Conservation (phyloP, 64 coral and sea anemone species). For the Acropora tenuis region DNA sequence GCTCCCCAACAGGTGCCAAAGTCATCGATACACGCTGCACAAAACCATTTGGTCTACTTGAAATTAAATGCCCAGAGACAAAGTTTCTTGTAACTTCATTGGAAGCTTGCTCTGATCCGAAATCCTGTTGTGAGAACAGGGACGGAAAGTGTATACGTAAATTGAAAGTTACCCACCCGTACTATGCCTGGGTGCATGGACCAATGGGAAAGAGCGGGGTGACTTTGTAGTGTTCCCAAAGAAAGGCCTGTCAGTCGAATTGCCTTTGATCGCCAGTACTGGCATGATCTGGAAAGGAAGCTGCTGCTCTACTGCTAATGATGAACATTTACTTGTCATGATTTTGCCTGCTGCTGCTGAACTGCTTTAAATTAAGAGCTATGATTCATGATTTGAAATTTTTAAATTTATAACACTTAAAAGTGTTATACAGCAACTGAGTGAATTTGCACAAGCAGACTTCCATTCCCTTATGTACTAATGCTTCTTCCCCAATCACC, state of each 20-base stretch:
- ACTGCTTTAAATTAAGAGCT: background rate
- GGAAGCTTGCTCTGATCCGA: conserved; percentile 27
- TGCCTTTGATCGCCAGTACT: conserved; percentile 12
- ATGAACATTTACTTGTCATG: conserved; percentile 8
- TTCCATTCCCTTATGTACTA: background rate
- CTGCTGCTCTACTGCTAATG: conserved; percentile 12
- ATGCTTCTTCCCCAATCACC: background rate
- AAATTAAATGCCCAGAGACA: conserved; percentile 56
- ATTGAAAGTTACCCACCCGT: conserved; percentile 12
- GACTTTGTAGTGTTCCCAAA: conserved; percentile 37
- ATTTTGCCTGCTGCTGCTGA: conserved; percentile 3
- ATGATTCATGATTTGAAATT: background rate
- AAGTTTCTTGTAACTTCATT: conserved; percentile 33
- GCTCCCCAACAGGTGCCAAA: conserved; percentile 32
- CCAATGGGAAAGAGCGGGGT: conserved; percentile 34
- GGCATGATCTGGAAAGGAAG: conserved; percentile 12
- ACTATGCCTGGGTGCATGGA: conserved; percentile 32
- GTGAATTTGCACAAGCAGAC: background rate
- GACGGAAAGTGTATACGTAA: background rate
- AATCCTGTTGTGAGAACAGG: background rate
- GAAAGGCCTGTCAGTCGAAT: conserved; percentile 16
- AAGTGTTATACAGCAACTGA: background rate
- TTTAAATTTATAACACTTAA: background rate
- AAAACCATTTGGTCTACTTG: conserved; percentile 17
- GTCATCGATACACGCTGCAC: conserved; percentile 35